phyloP scores from a whole-genome alignment of 2,888 invertebrate species.

The Drosophila colorata region DNA sequence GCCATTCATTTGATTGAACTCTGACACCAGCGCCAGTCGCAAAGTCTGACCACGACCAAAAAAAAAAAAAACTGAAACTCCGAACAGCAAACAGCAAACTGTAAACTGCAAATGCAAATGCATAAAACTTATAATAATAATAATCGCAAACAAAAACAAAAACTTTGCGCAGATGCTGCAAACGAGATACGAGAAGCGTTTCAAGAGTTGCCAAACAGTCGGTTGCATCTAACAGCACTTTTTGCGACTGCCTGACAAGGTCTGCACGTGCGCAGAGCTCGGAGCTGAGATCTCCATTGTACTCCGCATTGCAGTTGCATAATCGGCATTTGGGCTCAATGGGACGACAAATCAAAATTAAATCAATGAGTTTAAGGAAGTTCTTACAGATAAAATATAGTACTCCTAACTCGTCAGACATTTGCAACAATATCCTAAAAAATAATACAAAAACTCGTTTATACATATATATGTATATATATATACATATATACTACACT shows the following conservation, averaged over 20 bases:
- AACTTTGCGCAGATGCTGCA: conserved; percentile 63
- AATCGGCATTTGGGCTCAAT: conserved; percentile 56
- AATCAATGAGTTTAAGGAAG: conserved; percentile 46
- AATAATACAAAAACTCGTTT: not conserved
- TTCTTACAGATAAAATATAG: conserved; percentile 28
- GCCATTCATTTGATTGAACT: conserved; percentile 80
- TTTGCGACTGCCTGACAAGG: conserved; percentile 52
- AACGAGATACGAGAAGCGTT: conserved; percentile 67
- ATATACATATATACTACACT: not conserved
- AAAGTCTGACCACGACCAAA: conserved; percentile 56
- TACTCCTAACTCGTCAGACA: conserved; percentile 13
- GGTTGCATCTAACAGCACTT: conserved; percentile 35
- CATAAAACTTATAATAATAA: conserved; percentile 69
- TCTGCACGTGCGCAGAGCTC: conserved; percentile 68
- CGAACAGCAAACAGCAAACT: conserved; percentile 41
- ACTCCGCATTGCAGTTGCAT: conserved; percentile 61
- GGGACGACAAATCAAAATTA: conserved; percentile 70
- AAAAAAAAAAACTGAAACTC: conserved; percentile 15
- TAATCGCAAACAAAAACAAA: conserved; percentile 61
- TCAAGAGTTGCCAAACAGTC: conserved; percentile 52
- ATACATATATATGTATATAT: no score
- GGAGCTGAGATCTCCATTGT: conserved; percentile 53
- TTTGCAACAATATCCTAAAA: conserved; percentile 11
- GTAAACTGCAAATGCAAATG: conserved; percentile 32
- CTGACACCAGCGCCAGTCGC: conserved; percentile 56